phyloP scores from a whole-genome alignment of 2,888 invertebrate genomes.

The Coleophora deauratella region DNA sequence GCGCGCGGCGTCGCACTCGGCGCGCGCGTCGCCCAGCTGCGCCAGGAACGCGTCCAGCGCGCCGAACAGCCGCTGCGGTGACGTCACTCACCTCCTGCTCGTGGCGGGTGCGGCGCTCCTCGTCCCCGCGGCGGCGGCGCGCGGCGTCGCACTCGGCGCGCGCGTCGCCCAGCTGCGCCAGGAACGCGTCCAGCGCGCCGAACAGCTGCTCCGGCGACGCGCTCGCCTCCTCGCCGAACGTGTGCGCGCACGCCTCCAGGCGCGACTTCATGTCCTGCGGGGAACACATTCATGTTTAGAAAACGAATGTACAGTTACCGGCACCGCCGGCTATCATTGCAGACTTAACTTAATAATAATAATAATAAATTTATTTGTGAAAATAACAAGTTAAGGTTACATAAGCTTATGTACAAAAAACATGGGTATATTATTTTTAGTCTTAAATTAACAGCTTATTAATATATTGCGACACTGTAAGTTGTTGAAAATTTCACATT shows the following conservation, averaged over 20 bases:
- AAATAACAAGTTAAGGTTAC: too few relatives aligned
- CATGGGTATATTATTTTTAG: too few relatives aligned
- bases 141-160: constrained; percentile 91
- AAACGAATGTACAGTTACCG: too few relatives aligned
- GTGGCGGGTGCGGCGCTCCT: constrained; percentile 89
- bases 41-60: constrained; percentile 91
- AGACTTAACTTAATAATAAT: too few relatives aligned
- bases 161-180: constrained; percentile 87
- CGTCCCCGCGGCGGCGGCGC: constrained; percentile 88
- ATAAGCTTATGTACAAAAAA: too few relatives aligned
- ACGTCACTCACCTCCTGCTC: constrained; percentile 82
- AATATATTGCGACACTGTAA: too few relatives aligned
- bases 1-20: constrained; percentile 90
- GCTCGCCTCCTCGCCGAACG: constrained; percentile 92
- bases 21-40: constrained; percentile 87
- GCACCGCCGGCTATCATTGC: too few relatives aligned
- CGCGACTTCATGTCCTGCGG: constrained; percentile 91
- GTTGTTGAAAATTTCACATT: too few relatives aligned
- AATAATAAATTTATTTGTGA: too few relatives aligned
- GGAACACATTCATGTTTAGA: background rate
- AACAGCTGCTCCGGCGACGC: constrained; percentile 95
- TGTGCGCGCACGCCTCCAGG: constrained; percentile 89
- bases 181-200: constrained; percentile 92
- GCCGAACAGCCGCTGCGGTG: constrained; percentile 95
- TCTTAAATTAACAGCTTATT: too few relatives aligned